Conservation (phyloP, 2,797 vertebrate species). For the Platyrinchus mystaceus region DNA sequence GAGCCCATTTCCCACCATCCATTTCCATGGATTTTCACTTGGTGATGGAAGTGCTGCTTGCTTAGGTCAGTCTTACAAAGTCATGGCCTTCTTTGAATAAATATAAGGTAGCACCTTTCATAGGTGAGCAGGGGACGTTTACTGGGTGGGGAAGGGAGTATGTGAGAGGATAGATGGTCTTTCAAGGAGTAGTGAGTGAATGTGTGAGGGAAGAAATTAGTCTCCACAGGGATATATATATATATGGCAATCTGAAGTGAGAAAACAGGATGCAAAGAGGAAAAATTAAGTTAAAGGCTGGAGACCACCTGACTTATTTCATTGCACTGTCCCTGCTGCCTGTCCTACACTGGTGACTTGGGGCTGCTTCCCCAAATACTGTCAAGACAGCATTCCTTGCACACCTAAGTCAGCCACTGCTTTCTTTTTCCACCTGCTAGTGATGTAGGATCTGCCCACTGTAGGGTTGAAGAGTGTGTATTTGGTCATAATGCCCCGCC, state of each 20-base stretch:
- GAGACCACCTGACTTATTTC: not conserved
- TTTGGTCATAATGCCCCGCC: not conserved
- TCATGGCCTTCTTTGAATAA: not conserved
- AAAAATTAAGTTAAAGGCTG: not conserved
- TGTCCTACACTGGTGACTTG: not conserved
- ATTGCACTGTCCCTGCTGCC: not conserved
- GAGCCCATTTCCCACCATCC: not conserved
- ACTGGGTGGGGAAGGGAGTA: not conserved
- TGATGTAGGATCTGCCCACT: not conserved
- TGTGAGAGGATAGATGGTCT: not conserved
- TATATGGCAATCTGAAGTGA: not conserved
- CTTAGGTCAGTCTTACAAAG: not conserved
- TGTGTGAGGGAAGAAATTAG: not conserved
- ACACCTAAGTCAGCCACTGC: not conserved
- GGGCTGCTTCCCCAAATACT: not conserved
- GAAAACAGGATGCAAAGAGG: not conserved
- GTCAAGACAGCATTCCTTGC: not conserved
- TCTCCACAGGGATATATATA: not conserved
- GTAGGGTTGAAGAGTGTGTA: not conserved
- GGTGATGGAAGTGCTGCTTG: not conserved
- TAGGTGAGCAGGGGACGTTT: not conserved
- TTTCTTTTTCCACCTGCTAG: not conserved
- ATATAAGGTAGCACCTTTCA: not conserved
- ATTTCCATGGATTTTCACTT: not conserved
- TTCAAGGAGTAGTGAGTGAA: not conserved